A percentile compares a stretch with the other conserved stretches of the same genome.
Conservation (phyloP, 2,888 invertebrate genomes). For the Camponotus fellah region DNA sequence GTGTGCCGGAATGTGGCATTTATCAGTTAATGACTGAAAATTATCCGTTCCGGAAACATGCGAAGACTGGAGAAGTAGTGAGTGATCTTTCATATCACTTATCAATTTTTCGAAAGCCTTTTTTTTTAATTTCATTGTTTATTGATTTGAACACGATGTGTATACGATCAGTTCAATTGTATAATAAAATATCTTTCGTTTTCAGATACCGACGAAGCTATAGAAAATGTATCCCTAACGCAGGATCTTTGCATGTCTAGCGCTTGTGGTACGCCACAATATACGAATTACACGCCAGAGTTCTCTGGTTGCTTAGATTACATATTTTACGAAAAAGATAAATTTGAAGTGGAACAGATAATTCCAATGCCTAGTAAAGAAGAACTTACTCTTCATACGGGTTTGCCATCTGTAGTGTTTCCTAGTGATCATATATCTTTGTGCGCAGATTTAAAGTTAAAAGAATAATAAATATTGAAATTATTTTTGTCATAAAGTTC, state of each 20-base stretch:
- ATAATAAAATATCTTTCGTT: slow-evolving; percentile 55
- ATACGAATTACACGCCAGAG: slow-evolving; percentile 93
- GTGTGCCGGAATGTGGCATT: slow-evolving; percentile 93
- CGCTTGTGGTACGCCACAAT: slow-evolving; percentile 94
- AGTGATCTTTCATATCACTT: slow-evolving; percentile 81
- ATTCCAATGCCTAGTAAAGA: slow-evolving; percentile 94
- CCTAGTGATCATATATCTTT: slow-evolving; percentile 98
- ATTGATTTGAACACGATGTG: not conserved
- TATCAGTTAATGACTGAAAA: slow-evolving; percentile 92
- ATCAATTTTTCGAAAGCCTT: not conserved
- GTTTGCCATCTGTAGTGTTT: slow-evolving; percentile 95
- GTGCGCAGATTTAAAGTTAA: slow-evolving; percentile 92
- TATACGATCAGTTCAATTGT: not conserved
- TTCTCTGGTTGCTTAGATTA: slow-evolving; percentile 97
- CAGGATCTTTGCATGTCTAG: slow-evolving; percentile 91
- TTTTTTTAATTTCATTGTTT: slow-evolving; percentile 2
- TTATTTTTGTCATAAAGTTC: not conserved
- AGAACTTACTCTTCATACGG: slow-evolving; percentile 91
- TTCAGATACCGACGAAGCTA: slow-evolving; percentile 90
- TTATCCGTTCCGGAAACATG: slow-evolving; percentile 88
- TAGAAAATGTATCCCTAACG: slow-evolving; percentile 88
- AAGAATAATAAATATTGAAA: slow-evolving; percentile 58
- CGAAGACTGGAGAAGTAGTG: slow-evolving; percentile 93
- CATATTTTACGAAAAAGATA: slow-evolving; percentile 92
- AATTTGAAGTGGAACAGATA: slow-evolving; percentile 89